Base-by-base conservation (phyloP, 2,113 vertebrate genomes). In the Microtus oregoni region DNA sequence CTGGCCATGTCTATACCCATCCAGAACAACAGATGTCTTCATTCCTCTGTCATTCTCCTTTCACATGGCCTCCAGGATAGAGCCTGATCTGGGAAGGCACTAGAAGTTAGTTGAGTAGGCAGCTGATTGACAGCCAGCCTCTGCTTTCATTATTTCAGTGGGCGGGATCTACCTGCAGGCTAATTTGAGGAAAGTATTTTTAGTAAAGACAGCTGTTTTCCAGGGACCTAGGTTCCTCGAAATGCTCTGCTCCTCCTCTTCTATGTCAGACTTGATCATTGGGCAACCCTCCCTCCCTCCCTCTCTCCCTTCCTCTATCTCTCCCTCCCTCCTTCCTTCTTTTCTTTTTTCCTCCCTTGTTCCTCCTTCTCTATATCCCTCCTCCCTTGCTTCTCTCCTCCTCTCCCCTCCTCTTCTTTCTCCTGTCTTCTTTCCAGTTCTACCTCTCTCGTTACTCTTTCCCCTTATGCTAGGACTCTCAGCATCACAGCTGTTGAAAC, bases 211-310 rank as follows among this genome's bases (percentile, higher is more conserved):
- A 20, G 86, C 77, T 82, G 67, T 68, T 94, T 92, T 92, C 20
- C 47, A 35, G 85, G 81, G 86, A 68, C 81, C 70, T 7, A 13
- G 9, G 79, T 94, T 90, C 92, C 91, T 96, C 83, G 94, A 97
- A 78, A 82, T 78, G 55, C 35, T 63, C 30, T 38, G 3, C 70
- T 61, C 65, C 26, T 68, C 47, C 35, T 19, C 30, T 63, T 76
- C 61, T 77, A 1, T 68, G 35, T 7, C 47, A 58, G 2, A 41
- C 26, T 7, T 68, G 26, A 47, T 35, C 13, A 0, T 70, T 78
- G 20, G 24, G 35, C 19, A 30, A 50, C 58, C 41, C 58, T 90
- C 44, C n/a, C 24, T 89, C 41, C 68, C 89, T 90, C 11, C n/a
- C 12, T 41, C 2, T 35, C 19, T 28, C 0, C 22, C 35, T 35